Evolutionary conservation across 2,888 invertebrate genomes (phyloP).

Genomic region (Drosophila algonquin): DNA sequence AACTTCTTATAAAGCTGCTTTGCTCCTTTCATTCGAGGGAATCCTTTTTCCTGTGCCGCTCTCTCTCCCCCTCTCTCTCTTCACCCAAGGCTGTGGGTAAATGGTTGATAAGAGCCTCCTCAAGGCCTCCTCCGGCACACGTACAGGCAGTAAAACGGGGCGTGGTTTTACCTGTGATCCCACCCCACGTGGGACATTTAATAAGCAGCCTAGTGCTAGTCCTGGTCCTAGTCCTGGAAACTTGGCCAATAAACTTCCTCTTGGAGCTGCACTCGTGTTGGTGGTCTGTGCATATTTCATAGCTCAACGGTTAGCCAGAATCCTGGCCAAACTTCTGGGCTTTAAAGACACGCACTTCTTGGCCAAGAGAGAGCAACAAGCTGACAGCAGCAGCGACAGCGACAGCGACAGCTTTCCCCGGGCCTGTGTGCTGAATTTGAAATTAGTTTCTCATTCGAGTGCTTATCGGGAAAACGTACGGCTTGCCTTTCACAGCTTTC

Average conservation of each 20-base stretch:
- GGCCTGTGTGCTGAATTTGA: slow-evolving; percentile 65
- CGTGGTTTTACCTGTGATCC: slow-evolving; percentile 36
- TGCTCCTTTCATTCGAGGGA: slow-evolving; percentile 3
- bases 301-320: slow-evolving; percentile 34
- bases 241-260: slow-evolving; percentile 26
- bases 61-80: background rate
- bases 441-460: slow-evolving; percentile 57
- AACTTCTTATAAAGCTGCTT: slow-evolving; percentile 38
- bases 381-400: slow-evolving; percentile 36
- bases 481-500: slow-evolving; percentile 22
- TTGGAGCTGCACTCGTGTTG: slow-evolving; percentile 54
- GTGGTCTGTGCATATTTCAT: slow-evolving; percentile 56
- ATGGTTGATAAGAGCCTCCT: slow-evolving; percentile 36
- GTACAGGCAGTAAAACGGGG: slow-evolving; percentile 39
- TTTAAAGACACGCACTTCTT: slow-evolving; percentile 27
- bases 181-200: slow-evolving; percentile 31
- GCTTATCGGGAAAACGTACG: slow-evolving; percentile 30
- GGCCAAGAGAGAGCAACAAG: slow-evolving; percentile 22
- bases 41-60: slow-evolving; percentile 29
- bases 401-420: slow-evolving; percentile 15
- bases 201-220: slow-evolving; percentile 33
- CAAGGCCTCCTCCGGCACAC: slow-evolving; percentile 38
- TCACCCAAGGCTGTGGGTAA: background rate
- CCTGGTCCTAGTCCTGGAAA: slow-evolving; percentile 15
- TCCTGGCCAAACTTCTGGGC: slow-evolving; percentile 11